Evolutionary conservation across 2,113 vertebrate genomes (phyloP).

Genomic region (Scatophagus argus): DNA sequence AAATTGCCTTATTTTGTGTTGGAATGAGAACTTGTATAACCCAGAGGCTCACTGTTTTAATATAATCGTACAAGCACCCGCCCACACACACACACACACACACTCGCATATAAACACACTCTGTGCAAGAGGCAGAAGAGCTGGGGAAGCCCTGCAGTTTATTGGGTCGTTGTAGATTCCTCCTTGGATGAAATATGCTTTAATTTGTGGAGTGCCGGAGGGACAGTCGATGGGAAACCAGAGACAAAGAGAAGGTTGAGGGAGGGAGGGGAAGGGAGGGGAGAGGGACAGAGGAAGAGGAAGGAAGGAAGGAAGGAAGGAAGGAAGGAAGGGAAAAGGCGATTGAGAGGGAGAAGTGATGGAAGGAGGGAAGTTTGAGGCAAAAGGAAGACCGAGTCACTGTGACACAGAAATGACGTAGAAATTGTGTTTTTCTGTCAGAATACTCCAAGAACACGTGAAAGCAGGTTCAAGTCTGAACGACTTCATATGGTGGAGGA

Average conservation of each 20-base stretch:
- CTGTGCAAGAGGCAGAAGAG: not conserved
- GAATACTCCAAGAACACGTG: too few species aligned
- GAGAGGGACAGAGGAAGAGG: not conserved
- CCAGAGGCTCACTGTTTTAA: conserved; percentile 47
- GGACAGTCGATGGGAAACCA: conserved; percentile 56
- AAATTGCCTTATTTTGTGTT: conserved; percentile 50
- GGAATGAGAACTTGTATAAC: conserved; percentile 54
- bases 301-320: not conserved
- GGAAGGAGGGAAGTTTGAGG: not conserved
- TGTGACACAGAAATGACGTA: too few species aligned
- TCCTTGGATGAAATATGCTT: conserved; percentile 74
- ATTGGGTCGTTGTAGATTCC: conserved; percentile 62
- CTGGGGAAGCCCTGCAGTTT: conserved; percentile 53
- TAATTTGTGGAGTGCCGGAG: conserved; percentile 70
- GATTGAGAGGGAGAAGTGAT: too few species aligned
- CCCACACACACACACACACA: conserved; percentile 2
- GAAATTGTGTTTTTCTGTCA: too few species aligned
- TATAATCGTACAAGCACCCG: conserved; percentile 13
- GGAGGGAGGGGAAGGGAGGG: too few species aligned
- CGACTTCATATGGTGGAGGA: too few species aligned
- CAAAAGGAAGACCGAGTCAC: too few species aligned
- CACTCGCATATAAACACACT: conserved; percentile 7
- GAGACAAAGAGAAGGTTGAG: not conserved
- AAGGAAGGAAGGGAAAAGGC: too few species aligned
- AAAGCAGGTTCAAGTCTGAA: too few species aligned